phyloP scores from a whole-genome alignment of 2,888 invertebrate genomes.

The Chymomyza caudatula region DNA sequence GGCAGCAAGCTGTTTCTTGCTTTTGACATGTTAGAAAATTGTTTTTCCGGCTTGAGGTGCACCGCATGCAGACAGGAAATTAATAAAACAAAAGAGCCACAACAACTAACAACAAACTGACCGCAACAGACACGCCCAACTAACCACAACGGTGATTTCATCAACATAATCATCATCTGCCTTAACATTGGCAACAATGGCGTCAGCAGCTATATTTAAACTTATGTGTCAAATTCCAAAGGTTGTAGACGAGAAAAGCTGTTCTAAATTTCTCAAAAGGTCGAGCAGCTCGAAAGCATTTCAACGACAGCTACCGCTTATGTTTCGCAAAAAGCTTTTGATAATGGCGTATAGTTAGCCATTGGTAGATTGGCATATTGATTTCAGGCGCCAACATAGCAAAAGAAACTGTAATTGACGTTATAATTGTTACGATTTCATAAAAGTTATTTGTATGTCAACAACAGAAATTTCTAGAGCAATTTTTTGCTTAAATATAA shows the following conservation, averaged over 20 bases:
- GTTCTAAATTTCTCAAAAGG: not conserved
- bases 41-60: conserved; percentile 68
- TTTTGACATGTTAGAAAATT: conserved; percentile 71
- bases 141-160: conserved; percentile 20
- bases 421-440: no score
- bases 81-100: conserved; percentile 60
- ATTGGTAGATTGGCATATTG: no score
- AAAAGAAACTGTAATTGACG: no score
- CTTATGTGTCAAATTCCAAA: conserved; percentile 21
- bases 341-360: no score
- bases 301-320: no score
- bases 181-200: not conserved
- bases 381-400: no score
- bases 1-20: conserved; percentile 24
- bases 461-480: no score
- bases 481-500: no score
- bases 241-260: not conserved
- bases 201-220: conserved; percentile 26
- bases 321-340: no score
- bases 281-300: no score
- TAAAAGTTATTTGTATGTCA: no score
- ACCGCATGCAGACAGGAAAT: conserved; percentile 72
- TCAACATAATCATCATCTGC: conserved; percentile 15
- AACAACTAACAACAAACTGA: conserved; percentile 25
- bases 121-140: conserved; percentile 27